A percentile compares a stretch with the other conserved stretches of the same genome.
phyloP scores from a whole-genome alignment of 2,113 vertebrate genomes.

The Hemichromis elongatus region DNA sequence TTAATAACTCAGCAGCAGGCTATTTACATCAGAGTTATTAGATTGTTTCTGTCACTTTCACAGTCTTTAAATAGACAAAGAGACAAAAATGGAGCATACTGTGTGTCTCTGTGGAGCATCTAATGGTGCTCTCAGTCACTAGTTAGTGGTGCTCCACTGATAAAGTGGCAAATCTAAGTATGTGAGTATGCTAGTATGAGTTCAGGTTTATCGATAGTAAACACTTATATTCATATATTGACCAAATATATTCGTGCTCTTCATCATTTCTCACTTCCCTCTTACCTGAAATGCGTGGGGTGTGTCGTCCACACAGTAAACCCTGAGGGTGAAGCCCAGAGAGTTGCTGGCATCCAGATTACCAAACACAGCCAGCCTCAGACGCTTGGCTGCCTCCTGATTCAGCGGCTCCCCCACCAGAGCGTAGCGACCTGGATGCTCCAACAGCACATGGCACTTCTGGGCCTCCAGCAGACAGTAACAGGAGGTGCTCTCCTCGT shows the following conservation, averaged over 20 bases:
- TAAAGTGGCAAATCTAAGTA: neutral
- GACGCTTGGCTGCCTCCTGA: slow-evolving; percentile 85
- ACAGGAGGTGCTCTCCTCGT: slow-evolving; percentile 91
- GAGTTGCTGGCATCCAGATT: slow-evolving; percentile 82
- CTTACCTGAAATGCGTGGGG: slow-evolving; percentile 93
- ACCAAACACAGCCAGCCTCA: slow-evolving; percentile 92
- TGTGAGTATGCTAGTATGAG: neutral
- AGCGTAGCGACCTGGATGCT: slow-evolving; percentile 90
- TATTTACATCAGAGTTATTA: neutral
- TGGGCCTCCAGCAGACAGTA: slow-evolving; percentile 94
- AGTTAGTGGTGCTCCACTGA: neutral
- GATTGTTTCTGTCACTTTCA: neutral
- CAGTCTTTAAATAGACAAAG: neutral
- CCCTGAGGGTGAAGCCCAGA: slow-evolving; percentile 89
- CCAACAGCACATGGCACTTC: slow-evolving; percentile 89
- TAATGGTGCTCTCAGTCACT: neutral
- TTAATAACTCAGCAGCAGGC: neutral
- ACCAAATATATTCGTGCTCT: neutral
- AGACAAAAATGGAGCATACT: neutral
- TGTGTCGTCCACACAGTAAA: slow-evolving; percentile 96
- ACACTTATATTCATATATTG: neutral
- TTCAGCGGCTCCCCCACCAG: slow-evolving; percentile 88
- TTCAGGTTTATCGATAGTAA: neutral
- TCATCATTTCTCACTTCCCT: neutral
- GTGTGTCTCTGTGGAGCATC: neutral